Evolutionary conservation across 2,113 vertebrate species (phyloP).

Genomic region (Himantopus leucocephalus): DNA sequence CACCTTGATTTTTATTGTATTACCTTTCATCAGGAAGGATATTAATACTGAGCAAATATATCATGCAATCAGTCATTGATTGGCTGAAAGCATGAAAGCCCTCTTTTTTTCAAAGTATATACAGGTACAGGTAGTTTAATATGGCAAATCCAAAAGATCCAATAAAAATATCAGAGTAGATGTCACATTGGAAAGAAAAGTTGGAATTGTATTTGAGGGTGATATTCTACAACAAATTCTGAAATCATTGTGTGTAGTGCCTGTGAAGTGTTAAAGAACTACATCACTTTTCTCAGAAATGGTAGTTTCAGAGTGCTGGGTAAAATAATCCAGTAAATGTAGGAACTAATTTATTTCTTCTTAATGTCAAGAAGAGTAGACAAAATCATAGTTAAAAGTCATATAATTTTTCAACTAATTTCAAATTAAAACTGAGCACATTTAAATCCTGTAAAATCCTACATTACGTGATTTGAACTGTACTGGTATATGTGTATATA

Average conservation of each 20-base stretch:
- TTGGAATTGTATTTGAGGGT: background rate
- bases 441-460: background rate
- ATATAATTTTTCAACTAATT: background rate
- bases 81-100: background rate
- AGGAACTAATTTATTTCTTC: background rate
- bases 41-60: background rate
- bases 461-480: background rate
- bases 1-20: background rate
- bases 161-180: background rate
- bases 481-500: background rate
- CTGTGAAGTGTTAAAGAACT: background rate
- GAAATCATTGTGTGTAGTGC: background rate
- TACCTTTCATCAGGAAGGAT: background rate
- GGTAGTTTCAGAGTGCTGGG: background rate
- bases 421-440: background rate
- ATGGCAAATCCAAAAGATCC: background rate
- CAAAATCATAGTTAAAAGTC: background rate
- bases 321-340: background rate
- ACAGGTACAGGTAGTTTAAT: background rate
- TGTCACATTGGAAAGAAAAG: background rate
- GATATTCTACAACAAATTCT: background rate
- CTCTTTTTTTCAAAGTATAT: background rate
- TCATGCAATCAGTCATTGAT: background rate
- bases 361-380: background rate
- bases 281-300: background rate